These are phyloP conservation scores for Mormyrops attenuatus DNA, from an alignment of 2,797 vertebrate species.

Conservation along the genomic window DNA sequence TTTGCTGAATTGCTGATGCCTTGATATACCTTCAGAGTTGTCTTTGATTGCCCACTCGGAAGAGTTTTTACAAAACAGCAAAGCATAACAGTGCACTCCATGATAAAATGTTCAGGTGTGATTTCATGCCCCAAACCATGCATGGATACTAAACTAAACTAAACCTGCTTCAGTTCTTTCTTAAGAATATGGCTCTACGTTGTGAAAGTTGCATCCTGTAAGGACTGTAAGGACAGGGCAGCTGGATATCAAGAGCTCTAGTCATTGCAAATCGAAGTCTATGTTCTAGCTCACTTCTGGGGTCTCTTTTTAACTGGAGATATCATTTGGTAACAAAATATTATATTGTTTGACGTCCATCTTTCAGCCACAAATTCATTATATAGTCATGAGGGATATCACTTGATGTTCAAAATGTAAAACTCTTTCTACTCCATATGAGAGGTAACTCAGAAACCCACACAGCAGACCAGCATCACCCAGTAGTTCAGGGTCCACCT, in stretches of 20 bases:
- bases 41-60: background rate
- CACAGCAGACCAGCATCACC: background rate
- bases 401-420: background rate
- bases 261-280: background rate
- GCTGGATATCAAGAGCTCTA: background rate
- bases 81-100: background rate
- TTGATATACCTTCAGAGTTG: background rate
- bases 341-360: background rate
- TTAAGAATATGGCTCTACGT: background rate
- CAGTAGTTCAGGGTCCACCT: background rate
- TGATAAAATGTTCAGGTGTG: background rate
- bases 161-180: background rate
- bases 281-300: background rate
- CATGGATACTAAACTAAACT: background rate
- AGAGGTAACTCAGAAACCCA: background rate
- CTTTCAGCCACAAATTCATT: background rate
- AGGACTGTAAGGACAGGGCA: background rate
- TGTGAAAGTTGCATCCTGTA: background rate
- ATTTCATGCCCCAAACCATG: background rate
- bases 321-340: background rate
- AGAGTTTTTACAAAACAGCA: background rate
- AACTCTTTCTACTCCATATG: background rate
- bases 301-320: background rate
- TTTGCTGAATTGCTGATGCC: background rate
- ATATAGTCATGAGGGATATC: background rate